A percentile compares a stretch with the other conserved stretches of the same genome.
phyloP scores from a whole-genome alignment of 2,888 invertebrate genomes.

The Aphodius granarius region DNA sequence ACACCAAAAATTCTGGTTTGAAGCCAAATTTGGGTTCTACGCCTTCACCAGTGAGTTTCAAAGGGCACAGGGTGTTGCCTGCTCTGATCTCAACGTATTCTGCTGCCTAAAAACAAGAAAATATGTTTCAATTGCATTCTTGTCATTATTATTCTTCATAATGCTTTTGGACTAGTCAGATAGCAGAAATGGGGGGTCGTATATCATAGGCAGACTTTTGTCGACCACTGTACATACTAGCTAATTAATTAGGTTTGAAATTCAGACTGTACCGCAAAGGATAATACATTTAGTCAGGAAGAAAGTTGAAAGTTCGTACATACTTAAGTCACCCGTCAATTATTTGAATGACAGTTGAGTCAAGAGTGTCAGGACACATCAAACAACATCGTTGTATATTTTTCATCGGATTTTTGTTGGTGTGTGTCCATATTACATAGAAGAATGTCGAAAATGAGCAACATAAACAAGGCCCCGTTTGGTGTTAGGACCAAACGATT shows the following conservation, averaged over 20 bases:
- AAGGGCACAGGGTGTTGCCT: conserved; percentile 33
- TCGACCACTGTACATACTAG: too few species aligned
- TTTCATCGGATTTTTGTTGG: neutral
- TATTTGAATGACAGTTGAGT: too few species aligned
- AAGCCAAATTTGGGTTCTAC: conserved; percentile 28
- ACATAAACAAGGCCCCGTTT: conserved; percentile 30
- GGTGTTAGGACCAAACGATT: conserved; percentile 35
- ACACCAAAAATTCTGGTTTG: conserved; percentile 35
- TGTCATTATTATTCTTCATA: too few species aligned
- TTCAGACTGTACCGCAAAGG: too few species aligned
- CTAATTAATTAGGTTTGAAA: too few species aligned
- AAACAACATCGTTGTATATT: neutral
- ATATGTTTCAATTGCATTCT: neutral
- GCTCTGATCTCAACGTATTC: conserved; percentile 39
- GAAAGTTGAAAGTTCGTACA: too few species aligned
- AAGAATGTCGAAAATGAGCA: neutral
- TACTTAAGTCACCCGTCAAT: too few species aligned
- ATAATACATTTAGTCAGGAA: too few species aligned
- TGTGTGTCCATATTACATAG: neutral
- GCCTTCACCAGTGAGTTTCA: conserved; percentile 36
- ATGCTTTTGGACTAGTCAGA: too few species aligned
- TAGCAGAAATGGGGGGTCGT: too few species aligned
- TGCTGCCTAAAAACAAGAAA: conserved; percentile 29
- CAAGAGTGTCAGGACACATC: too few species aligned
- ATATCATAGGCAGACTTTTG: too few species aligned